Base-by-base conservation (phyloP, 2,797 vertebrate species). In the Arrhamphus sclerolepis region DNA sequence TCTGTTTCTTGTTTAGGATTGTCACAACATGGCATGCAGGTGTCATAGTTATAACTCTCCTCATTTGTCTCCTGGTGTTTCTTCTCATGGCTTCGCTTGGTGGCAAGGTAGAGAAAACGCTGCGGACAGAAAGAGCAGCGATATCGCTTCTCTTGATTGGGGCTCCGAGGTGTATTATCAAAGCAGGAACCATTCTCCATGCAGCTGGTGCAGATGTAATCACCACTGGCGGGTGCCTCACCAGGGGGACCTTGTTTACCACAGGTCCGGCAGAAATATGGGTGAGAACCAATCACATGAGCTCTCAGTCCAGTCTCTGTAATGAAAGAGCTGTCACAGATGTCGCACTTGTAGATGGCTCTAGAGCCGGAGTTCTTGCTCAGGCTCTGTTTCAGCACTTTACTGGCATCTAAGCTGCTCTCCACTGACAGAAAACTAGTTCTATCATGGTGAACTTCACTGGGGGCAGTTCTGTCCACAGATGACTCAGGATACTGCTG, bases 111-210 rank as follows among this genome's bases (percentile, higher is more conserved):
- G 49, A 98, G 91, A 82, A 99, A 99, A 17, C 96, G 94, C 89
- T 97, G 96, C 3, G 97, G 95, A 87, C 98, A 99, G 90, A 96
- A 98, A 70, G 97, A 95, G 80, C 98, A 99, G 73, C 93, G 94
- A 69, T 97, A 98, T 24, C 93, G 95, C 77, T 99, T 99, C 76
- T 99, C 97, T 11, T 92, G 94, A 9, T 94, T 96, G 66, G 95
- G 93, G 81, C 95, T 98, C 47, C 93, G 90, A 22, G 94, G 85
- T 0, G 93, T 91, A 61, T 95, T 95, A 81, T 97, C 96, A 46
- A 99, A 97, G 40, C 97, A 92, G 38, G 95, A 96, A 80, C 98
- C 97, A 0, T 95, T 95, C 81, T 99, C 98, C 79, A 91, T 95
- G 78, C 98, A 99, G 46, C 92, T 94, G 50, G 94, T 94, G 79